These are phyloP conservation scores for Ginglymostoma cirratum DNA, from an alignment of 2,113 vertebrate genomes.

Conservation along the genomic window DNA sequence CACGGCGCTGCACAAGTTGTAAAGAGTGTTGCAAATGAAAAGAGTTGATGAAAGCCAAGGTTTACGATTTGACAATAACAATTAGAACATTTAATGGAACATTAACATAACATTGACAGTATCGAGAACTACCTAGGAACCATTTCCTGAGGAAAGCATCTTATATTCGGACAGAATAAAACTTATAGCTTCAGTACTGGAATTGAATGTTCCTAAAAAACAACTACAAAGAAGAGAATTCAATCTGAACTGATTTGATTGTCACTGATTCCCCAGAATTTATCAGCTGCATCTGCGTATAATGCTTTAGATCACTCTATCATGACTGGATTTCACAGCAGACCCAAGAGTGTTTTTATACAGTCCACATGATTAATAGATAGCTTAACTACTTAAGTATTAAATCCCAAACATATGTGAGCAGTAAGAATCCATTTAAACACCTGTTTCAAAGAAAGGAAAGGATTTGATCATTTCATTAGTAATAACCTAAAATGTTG, in stretches of 20 bases:
- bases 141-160: background rate
- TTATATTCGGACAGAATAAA: background rate
- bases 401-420: constrained; percentile 39
- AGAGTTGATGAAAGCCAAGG: background rate
- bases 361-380: constrained; percentile 36
- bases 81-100: background rate
- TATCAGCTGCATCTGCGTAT: constrained; percentile 38
- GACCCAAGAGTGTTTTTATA: constrained; percentile 28
- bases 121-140: background rate
- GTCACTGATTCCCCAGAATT: constrained; percentile 26
- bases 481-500: background rate
- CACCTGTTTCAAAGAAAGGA: constrained; percentile 26
- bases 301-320: constrained; percentile 41
- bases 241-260: constrained; percentile 42
- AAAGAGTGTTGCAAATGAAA: background rate
- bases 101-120: background rate
- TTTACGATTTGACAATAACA: background rate
- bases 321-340: constrained; percentile 34
- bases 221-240: constrained; percentile 39
- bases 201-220: background rate
- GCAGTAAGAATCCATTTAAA: constrained; percentile 23
- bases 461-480: constrained; percentile 22
- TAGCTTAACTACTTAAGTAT: constrained; percentile 28
- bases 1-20: background rate
- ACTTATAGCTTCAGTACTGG: background rate